Percentiles rank a stretch among this genome's conserved stretches.
phyloP scores from a whole-genome alignment of 2,797 vertebrate genomes.

The Micromesistius poutassou region DNA sequence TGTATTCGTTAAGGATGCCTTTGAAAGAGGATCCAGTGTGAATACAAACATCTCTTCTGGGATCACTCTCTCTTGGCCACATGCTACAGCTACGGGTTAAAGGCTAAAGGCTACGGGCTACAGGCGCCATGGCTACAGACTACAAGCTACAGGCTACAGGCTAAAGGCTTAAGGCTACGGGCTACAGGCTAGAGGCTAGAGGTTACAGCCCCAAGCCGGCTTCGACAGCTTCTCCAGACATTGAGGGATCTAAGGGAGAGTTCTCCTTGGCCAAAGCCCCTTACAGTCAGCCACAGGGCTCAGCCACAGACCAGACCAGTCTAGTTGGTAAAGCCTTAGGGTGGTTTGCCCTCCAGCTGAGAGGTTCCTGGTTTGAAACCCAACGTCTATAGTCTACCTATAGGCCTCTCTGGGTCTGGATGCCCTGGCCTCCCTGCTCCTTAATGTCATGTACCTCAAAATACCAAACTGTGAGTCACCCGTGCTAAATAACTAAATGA shows the following conservation, averaged over 20 bases:
- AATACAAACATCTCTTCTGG: constrained; percentile 64
- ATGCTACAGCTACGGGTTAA: not conserved
- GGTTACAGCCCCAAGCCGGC: no score
- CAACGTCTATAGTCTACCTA: not conserved
- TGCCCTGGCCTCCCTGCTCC: not conserved
- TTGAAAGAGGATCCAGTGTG: constrained; percentile 61
- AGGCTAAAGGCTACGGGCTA: no score
- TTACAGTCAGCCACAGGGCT: constrained; percentile 22
- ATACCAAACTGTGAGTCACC: not conserved
- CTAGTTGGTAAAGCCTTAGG: constrained; percentile 38
- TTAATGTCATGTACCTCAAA: not conserved
- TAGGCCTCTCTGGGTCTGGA: no score
- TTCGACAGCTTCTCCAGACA: no score
- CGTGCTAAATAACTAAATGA: not conserved
- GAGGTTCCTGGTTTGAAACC: not conserved
- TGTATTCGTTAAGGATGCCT: constrained; percentile 62
- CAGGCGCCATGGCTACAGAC: no score
- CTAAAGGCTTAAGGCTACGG: no score
- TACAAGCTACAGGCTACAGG: no score
- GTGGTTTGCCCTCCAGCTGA: constrained; percentile 41
- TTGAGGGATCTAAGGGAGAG: not conserved
- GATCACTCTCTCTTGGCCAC: constrained; percentile 37
- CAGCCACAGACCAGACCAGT: constrained; percentile 34
- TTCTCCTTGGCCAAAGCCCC: not conserved
- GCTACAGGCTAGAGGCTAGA: no score